Conservation (phyloP, 2,797 vertebrate species). For the Lepilemur septentrionalis region DNA sequence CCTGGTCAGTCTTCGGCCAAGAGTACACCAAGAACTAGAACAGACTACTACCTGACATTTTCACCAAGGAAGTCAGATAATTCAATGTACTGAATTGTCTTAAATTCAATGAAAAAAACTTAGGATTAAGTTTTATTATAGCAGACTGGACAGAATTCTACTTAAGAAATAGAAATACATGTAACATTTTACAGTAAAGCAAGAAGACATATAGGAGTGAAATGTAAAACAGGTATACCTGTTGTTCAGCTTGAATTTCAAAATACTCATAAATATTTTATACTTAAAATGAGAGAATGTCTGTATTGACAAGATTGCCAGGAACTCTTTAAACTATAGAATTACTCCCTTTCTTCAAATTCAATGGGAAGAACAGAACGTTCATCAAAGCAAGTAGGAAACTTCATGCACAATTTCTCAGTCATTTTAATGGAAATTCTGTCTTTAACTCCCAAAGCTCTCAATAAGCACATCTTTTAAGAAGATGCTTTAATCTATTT, state of each 20-base stretch:
- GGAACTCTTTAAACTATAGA: constrained; percentile 62
- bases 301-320: constrained; percentile 63
- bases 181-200: constrained; percentile 10
- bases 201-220: background rate
- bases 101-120: constrained; percentile 10
- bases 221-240: constrained; percentile 43
- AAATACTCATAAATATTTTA: constrained; percentile 41
- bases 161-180: constrained; percentile 1
- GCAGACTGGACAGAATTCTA: constrained; percentile 35
- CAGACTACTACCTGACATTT: background rate
- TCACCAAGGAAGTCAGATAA: constrained; percentile 57
- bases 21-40: no score
- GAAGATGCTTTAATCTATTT: constrained; percentile 67
- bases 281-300: constrained; percentile 54
- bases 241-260: constrained; percentile 4
- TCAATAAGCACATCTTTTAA: constrained; percentile 69
- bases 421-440: constrained; percentile 75
- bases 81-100: constrained; percentile 14
- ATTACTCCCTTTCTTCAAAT: constrained; percentile 69
- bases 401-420: constrained; percentile 71
- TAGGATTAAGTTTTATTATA: constrained; percentile 54
- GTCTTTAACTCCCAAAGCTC: constrained; percentile 49
- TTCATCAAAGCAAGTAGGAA: constrained; percentile 70
- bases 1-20: no score
- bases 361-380: constrained; percentile 58